phyloP scores from a whole-genome alignment of 2,113 vertebrate genomes.

The Catharus bicknelli region DNA sequence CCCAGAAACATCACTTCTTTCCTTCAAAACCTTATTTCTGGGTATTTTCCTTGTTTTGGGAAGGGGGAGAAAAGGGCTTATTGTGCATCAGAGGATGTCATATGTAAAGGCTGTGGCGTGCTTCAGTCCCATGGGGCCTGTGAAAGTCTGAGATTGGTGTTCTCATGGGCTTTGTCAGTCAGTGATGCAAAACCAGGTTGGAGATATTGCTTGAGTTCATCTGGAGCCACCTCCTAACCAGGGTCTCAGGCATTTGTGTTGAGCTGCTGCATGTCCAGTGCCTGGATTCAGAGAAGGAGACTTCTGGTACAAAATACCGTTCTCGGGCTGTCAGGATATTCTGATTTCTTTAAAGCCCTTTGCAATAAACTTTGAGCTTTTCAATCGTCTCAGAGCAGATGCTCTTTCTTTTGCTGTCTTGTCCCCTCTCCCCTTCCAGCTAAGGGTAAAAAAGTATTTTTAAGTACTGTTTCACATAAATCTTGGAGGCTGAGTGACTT shows the following conservation, averaged over 20 bases:
- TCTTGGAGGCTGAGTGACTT: conserved; percentile 13
- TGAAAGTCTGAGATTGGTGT: not conserved
- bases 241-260: fast-evolving
- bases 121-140: not conserved
- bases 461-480: not conserved
- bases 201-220: not conserved
- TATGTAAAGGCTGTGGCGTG: fast-evolving
- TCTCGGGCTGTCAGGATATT: not conserved
- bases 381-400: not conserved
- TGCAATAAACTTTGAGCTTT: not conserved
- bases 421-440: not conserved
- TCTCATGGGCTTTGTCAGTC: not conserved
- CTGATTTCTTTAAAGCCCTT: not conserved
- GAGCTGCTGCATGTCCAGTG: fast-evolving
- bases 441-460: conserved; percentile 26
- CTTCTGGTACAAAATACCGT: fast-evolving
- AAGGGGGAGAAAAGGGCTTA: not conserved
- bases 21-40: not conserved
- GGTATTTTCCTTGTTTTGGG: not conserved
- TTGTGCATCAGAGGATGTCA: not conserved
- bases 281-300: not conserved
- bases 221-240: not conserved
- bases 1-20: not conserved
- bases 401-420: not conserved
- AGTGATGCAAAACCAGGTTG: not conserved